Conservation (phyloP, 1,140 invertebrate species). For the Drosophila varians region DNA sequence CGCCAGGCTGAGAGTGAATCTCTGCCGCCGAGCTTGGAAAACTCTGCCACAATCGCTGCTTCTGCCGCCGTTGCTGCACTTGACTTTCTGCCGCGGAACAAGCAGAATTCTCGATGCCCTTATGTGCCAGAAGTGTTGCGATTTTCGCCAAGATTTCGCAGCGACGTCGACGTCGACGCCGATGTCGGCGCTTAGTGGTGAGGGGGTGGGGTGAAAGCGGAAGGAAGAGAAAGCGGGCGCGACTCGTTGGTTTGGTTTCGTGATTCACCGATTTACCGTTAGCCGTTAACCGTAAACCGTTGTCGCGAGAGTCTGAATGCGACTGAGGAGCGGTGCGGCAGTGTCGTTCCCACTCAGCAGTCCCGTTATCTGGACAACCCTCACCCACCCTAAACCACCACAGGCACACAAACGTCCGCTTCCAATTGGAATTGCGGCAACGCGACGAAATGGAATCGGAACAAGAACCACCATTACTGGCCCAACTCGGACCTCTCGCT, state of each 20-base stretch:
- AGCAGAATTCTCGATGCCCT: conserved; percentile 32
- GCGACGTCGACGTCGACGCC: conserved; percentile 38
- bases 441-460: conserved; percentile 42
- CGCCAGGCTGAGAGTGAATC: conserved; percentile 59
- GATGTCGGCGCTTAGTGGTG: conserved; percentile 14
- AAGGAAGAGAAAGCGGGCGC: conserved; percentile 5
- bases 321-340: conserved; percentile 49
- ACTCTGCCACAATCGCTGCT: conserved; percentile 14
- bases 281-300: conserved; percentile 38
- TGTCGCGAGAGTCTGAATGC: conserved; percentile 47
- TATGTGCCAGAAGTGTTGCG: conserved; percentile 56
- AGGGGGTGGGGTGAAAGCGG: conserved; percentile 10
- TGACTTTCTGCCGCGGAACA: conserved; percentile 23
- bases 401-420: conserved; percentile 12
- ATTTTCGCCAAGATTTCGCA: conserved; percentile 68
- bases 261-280: conserved; percentile 13
- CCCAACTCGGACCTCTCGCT: conserved; percentile 32
- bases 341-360: conserved; percentile 17
- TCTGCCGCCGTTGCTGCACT: conserved; percentile 20
- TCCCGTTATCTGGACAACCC: conserved; percentile 19
- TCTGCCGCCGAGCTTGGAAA: conserved; percentile 55
- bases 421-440: conserved; percentile 65
- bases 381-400: conserved; percentile 22
- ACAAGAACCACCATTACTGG: conserved; percentile 61
- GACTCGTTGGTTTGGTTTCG: conserved; percentile 28